Evolutionary conservation across 2,113 vertebrate species (phyloP).

Genomic region (Dipodomys merriami): DNA sequence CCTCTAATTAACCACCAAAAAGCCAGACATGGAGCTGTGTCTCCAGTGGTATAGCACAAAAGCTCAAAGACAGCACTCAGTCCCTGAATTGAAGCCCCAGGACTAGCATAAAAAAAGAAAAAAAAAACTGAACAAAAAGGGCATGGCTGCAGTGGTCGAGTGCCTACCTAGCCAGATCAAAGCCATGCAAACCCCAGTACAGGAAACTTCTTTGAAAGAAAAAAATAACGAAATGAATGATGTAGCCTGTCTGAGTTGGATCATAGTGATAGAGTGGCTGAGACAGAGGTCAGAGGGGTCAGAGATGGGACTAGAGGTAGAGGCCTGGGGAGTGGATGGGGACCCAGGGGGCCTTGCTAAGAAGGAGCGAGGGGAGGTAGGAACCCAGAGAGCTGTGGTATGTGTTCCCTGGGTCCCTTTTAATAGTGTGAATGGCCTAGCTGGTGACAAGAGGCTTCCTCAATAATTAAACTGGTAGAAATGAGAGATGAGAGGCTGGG

Average conservation of each 20-base stretch:
- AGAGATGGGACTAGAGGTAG: background rate
- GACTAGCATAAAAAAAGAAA: too few species aligned
- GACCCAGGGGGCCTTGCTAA: background rate
- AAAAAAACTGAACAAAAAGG: too few species aligned
- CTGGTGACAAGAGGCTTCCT: conserved; percentile 79
- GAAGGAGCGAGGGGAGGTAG: background rate
- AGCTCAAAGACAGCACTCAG: too few species aligned
- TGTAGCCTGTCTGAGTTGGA: background rate
- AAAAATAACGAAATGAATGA: background rate
- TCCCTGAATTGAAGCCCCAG: too few species aligned
- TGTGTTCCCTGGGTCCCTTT: conserved; percentile 77
- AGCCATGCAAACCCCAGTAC: too few species aligned
- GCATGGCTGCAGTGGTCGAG: too few species aligned
- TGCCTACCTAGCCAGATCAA: too few species aligned
- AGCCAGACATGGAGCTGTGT: too few species aligned
- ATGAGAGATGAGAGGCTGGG: conserved; percentile 81
- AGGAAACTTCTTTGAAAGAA: too few species aligned
- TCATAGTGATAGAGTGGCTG: background rate
- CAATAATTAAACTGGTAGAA: conserved; percentile 87
- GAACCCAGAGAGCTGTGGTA: conserved; percentile 72
- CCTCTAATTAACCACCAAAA: too few species aligned
- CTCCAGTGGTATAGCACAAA: too few species aligned
- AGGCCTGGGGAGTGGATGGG: background rate
- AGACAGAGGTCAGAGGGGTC: background rate
- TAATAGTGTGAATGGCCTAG: conserved; percentile 77